A percentile compares a stretch with the other conserved stretches of the same genome.
These are phyloP conservation scores for Sprattus sprattus DNA, from an alignment of 2,113 vertebrate genomes.

Conservation along the genomic window DNA sequence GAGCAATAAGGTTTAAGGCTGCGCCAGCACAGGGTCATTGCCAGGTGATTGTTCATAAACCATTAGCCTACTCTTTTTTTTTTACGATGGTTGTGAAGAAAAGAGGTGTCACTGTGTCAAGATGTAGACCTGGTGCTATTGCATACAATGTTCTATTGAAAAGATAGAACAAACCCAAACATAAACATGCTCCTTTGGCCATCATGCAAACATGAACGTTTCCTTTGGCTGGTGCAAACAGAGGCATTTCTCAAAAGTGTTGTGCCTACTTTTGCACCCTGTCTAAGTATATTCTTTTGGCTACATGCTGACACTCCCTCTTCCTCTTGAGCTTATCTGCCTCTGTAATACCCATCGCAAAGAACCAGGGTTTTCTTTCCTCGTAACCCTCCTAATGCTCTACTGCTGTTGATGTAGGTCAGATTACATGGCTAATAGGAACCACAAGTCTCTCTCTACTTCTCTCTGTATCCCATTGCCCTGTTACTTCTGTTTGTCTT, in stretches of 20 bases:
- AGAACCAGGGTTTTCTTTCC: not conserved
- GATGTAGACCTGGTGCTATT: not conserved
- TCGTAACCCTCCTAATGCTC: not conserved
- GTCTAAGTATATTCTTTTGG: not conserved
- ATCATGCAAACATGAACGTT: too few relatives aligned
- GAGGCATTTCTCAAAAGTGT: not conserved
- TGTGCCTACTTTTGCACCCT: not conserved
- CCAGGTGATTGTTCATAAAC: not conserved
- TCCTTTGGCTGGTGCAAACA: not conserved
- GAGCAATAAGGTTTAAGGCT: not conserved
- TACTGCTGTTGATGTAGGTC: not conserved
- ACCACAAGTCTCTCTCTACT: not conserved
- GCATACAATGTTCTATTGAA: not conserved
- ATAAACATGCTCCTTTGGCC: too few relatives aligned
- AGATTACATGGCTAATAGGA: slow-evolving; percentile 6
- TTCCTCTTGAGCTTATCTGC: not conserved
- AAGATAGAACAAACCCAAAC: too few relatives aligned
- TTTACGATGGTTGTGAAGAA: not conserved
- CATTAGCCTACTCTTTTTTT: not conserved
- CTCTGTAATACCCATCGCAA: not conserved
- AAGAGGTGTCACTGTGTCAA: not conserved
- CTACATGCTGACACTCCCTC: not conserved
- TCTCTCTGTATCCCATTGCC: not conserved
- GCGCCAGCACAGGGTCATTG: not conserved
- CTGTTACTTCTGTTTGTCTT: not conserved